Evolutionary conservation across 1,140 invertebrate species (phyloP), one percentile per base, ranked within the genome.

Genomic region (Hyles euphorbiae): DNA sequence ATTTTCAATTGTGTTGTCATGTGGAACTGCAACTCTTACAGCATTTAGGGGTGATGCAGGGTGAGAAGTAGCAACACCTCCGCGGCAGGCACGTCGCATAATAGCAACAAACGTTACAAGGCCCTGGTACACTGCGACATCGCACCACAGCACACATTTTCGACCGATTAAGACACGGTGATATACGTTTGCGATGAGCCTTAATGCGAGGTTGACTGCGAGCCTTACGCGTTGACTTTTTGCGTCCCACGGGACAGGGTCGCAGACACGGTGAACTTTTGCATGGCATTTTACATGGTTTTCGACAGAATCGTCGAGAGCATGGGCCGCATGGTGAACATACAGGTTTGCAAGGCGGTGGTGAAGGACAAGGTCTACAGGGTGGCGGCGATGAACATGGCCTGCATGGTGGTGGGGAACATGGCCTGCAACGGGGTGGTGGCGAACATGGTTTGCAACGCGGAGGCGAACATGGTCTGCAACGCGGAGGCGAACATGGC

Each of bases 131-230:
- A 53, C 82, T 85, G 9, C 76, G 65, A 54, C 82, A 83, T 2
- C 72, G 62, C 9, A 79, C 78, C 5, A 78, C 68, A 5, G 81
- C 78, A 44, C 81, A 87, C 0, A 56, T 48, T 53, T 73, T 77
- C 2, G 70, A 53, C 8, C 77, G 69, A 56, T 87, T 87, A 11
- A 49, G 53, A 54, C 84, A 84, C 3, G 84, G 82, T n/a, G 84
- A 87, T 56, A 61, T 71, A 36, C 63, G 68, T 57, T 75, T 80
- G 10, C 56, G 67, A 53, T 78, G 75, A n/a, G 72, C 34, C 65
- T 58, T 78, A 33, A 85, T 81, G 64, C 75, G 77, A 2, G 79
- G 79, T 36, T 75, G 70, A 52, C 81, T 83, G 53, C 70, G 70
- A 32, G 52, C 48, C 53, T 63, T 78, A 12, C 78, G 69, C 9